Evolutionary conservation across 2,113 vertebrate species (phyloP).

Genomic region (Platanista minor): DNA sequence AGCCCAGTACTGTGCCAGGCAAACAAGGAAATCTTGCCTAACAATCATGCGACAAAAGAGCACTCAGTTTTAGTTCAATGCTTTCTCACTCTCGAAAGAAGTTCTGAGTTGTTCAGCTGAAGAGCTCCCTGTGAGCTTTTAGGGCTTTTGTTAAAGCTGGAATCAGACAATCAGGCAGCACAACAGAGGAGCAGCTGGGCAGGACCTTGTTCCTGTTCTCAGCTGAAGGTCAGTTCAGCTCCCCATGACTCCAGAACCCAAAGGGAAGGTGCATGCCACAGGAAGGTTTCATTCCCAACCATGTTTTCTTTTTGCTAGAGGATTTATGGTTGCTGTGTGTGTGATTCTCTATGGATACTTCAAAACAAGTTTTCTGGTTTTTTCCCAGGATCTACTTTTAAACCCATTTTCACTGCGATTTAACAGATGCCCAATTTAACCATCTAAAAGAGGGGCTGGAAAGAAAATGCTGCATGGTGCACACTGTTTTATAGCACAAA

Average conservation of each 20-base stretch:
- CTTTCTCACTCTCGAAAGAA: constrained; percentile 22
- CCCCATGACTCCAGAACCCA: neutral
- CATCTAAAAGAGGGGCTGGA: neutral
- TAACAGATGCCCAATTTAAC: constrained; percentile 28
- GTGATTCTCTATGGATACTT: neutral
- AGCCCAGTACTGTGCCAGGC: neutral
- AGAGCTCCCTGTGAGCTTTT: neutral
- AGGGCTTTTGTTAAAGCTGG: neutral
- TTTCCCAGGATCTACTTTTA: constrained; percentile 5
- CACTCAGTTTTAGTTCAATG: neutral
- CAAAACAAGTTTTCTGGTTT: neutral
- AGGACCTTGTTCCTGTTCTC: neutral
- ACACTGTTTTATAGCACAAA: neutral
- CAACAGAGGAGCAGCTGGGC: neutral
- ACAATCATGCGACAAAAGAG: neutral
- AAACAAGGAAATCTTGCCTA: constrained; percentile 35
- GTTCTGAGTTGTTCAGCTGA: neutral
- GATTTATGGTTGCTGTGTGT: neutral
- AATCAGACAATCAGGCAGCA: neutral
- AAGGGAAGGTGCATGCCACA: neutral
- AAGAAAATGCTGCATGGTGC: neutral
- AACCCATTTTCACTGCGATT: constrained; percentile 35
- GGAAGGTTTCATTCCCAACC: neutral
- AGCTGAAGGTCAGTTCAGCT: neutral
- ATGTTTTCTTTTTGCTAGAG: neutral